Percentiles rank a stretch among this genome's conserved stretches.
Evolutionary conservation across 2,797 vertebrate genomes (phyloP).

Genomic region (Megalops cyprinoides): DNA sequence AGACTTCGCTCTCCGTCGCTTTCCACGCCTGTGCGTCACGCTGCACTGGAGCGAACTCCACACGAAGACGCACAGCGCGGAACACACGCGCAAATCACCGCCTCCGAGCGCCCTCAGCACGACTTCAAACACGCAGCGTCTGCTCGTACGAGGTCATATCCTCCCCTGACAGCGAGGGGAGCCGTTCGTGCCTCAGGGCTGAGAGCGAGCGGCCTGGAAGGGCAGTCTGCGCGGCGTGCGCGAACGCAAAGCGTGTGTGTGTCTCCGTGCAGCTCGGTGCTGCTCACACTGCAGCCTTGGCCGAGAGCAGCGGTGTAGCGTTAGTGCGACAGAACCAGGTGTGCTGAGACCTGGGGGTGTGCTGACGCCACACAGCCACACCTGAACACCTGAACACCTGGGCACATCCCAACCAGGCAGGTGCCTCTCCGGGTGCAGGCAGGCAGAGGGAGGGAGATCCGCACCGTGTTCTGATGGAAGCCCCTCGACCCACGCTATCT

Average conservation of each 20-base stretch:
- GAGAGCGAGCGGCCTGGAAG: not conserved
- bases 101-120: not conserved
- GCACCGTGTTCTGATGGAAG: not conserved
- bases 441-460: not conserved
- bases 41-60: not conserved
- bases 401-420: not conserved
- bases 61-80: not conserved
- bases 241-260: too few species aligned
- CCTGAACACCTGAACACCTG: slow-evolving; percentile 19
- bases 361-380: not conserved
- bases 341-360: not conserved
- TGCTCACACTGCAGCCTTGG: not conserved
- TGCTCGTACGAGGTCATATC: not conserved
- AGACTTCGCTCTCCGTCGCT: not conserved
- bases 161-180: not conserved
- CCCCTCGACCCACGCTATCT: not conserved
- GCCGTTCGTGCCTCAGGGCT: not conserved
- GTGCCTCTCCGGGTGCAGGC: not conserved
- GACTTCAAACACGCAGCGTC: too few species aligned
- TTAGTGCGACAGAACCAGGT: not conserved
- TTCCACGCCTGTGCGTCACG: slow-evolving; percentile 14
- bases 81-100: slow-evolving; percentile 30
- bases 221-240: not conserved
- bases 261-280: not conserved
- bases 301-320: not conserved